Conservation (phyloP, 2,888 invertebrate genomes). For the Gortyna flavago region DNA sequence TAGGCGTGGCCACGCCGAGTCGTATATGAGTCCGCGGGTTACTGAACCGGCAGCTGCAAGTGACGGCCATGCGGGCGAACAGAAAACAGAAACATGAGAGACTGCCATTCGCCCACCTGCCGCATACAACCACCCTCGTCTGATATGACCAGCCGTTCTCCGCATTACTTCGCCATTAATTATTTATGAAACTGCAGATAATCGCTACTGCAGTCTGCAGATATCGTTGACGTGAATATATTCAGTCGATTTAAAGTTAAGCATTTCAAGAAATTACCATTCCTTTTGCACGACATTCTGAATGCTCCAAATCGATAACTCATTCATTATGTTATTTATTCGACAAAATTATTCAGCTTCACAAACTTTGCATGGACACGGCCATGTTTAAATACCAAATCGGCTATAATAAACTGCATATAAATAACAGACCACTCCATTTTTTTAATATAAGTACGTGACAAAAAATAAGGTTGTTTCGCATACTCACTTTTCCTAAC, state of each 20-base stretch:
- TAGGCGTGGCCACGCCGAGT: conserved; percentile 67
- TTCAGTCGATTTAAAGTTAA: conserved; percentile 20
- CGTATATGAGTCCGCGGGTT: conserved; percentile 76
- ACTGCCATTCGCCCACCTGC: conserved; percentile 70
- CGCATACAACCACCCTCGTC: conserved; percentile 50
- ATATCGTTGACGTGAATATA: conserved; percentile 40
- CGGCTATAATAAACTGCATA: conserved; percentile 56
- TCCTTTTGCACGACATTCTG: conserved; percentile 32
- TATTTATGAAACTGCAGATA: conserved; percentile 48
- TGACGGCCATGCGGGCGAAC: conserved; percentile 71
- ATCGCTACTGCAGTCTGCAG: conserved; percentile 34
- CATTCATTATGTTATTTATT: conserved; percentile 52
- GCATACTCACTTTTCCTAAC: conserved; percentile 79
- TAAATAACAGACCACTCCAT: conserved; percentile 58
- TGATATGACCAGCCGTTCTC: conserved; percentile 55
- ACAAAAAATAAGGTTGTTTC: conserved; percentile 78
- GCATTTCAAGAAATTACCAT: conserved; percentile 35
- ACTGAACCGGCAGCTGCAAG: conserved; percentile 83
- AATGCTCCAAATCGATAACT: conserved; percentile 39
- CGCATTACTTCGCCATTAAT: conserved; percentile 56
- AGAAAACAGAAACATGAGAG: conserved; percentile 66
- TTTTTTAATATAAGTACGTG: conserved; percentile 60
- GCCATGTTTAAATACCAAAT: conserved; percentile 59
- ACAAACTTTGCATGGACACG: conserved; percentile 40
- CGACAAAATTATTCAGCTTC: conserved; percentile 42